Base-by-base conservation (phyloP, 1,140 invertebrate species). In the Caerostris darwini region DNA sequence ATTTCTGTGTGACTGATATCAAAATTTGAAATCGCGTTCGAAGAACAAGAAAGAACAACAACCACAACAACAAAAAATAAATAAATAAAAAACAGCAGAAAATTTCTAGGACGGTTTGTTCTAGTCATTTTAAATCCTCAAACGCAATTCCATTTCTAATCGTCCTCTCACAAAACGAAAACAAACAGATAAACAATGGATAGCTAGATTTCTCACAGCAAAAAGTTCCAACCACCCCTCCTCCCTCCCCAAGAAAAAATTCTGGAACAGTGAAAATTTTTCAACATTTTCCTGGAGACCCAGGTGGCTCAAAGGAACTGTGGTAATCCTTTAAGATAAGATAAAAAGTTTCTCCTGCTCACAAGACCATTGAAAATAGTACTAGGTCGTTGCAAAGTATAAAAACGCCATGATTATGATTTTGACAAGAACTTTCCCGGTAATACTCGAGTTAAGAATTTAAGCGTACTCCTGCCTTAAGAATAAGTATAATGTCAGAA, bases 271-370 rank as follows among this genome's bases (percentile, higher is more conserved):
- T 87, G 85, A 87, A 87, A 87, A 64, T 64, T 87, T 34, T 87
- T 50, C 57, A 19, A 50, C 59, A 61, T 59, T 85, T 64, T 87
- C n/a, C 5, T 50, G 85, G 56, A 10, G 56, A 3, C 69, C 69
- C 69, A 71, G 69, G 69, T 71, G 69, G 69, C 34, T 3, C 19
- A 71, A 71, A 71, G 69, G 81, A 83, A 57, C 50, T 57, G 50
- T n/a, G n/a, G 54, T 83, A 83, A 83, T 83, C 81, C 81, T 57
- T 83, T 83, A 83, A 83, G 81, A 83, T 83, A 54, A 83, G 81
- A 54, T 56, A 83, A 83, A 57, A 56, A n/a, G 53, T 83, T 12
- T 83, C 12, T 57, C 17, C 12, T 54, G 12, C 6, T 19, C 8
- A 34, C 34, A 34, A 56, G 53, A 7, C 7, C 56, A 7, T 57